A percentile compares a stretch with the other conserved stretches of the same genome.
Evolutionary conservation across 2,797 vertebrate species (phyloP).

Genomic region (Manis crassicaudata): DNA sequence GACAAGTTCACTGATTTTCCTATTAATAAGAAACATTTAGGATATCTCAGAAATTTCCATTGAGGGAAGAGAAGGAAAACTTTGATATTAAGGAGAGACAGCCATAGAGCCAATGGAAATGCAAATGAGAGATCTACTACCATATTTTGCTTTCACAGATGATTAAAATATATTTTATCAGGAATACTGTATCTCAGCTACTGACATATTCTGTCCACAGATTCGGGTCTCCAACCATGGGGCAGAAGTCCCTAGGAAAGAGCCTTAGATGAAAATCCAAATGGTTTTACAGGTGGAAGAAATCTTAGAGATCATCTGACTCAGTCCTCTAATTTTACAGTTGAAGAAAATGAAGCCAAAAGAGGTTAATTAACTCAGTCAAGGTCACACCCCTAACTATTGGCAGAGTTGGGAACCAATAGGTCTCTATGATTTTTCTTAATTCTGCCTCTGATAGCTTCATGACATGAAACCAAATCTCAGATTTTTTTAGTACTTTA

Average conservation of each 20-base stretch:
- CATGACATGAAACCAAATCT: not conserved
- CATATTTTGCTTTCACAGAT: slow-evolving; percentile 17
- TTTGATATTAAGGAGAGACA: not conserved
- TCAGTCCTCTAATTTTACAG: not conserved
- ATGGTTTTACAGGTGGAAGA: not conserved
- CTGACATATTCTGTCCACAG: not conserved
- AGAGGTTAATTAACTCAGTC: not conserved
- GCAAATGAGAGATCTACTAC: slow-evolving; percentile 18
- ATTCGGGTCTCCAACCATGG: not conserved
- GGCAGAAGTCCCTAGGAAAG: not conserved
- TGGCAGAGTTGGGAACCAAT: not conserved
- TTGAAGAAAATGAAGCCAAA: not conserved
- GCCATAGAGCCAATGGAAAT: not conserved
- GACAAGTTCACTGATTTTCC: not conserved
- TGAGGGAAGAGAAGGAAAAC: not conserved
- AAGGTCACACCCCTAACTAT: not conserved
- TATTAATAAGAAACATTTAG: not conserved
- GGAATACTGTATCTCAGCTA: not conserved
- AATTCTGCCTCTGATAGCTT: not conserved
- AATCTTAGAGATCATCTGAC: not conserved
- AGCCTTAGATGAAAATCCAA: not conserved
- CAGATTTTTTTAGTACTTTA: not conserved
- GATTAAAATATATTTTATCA: slow-evolving; percentile 37
- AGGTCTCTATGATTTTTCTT: slow-evolving; percentile 10
- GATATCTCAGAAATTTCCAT: not conserved